phyloP scores from a whole-genome alignment of 2,888 invertebrate species.

The Mythimna vitellina region DNA sequence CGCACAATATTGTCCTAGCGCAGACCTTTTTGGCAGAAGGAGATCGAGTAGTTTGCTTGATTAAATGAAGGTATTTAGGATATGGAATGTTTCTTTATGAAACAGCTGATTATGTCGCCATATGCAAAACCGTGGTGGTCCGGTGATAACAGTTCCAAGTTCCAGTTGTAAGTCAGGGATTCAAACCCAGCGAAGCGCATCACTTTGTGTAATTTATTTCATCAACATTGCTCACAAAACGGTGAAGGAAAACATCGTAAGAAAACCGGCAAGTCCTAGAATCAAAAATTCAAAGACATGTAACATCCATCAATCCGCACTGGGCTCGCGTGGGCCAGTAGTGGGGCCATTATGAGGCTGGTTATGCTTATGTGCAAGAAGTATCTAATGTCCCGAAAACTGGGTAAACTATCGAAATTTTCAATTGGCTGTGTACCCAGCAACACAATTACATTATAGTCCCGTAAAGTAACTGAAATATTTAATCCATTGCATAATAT shows the following conservation, averaged over 20 bases:
- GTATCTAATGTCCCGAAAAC: neutral
- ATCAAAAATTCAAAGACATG: too few species aligned
- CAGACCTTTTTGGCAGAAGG: slow-evolving; percentile 26
- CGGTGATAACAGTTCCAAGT: too few species aligned
- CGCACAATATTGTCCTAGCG: slow-evolving; percentile 54
- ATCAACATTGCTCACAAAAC: too few species aligned
- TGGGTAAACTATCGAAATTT: neutral
- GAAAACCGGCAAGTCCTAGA: too few species aligned
- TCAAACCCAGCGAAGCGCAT: too few species aligned
- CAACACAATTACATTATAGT: neutral
- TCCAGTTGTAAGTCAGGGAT: too few species aligned
- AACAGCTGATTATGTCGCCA: neutral
- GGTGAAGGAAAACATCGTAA: too few species aligned
- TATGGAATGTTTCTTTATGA: neutral
- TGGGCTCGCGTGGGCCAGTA: too few species aligned
- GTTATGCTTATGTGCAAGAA: neutral
- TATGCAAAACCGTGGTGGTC: too few species aligned
- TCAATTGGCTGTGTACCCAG: neutral
- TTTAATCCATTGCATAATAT: neutral
- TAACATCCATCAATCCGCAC: too few species aligned
- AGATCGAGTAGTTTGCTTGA: slow-evolving; percentile 29
- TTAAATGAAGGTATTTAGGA: slow-evolving; percentile 10
- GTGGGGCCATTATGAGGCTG: too few species aligned
- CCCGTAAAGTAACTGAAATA: neutral
- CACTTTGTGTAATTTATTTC: too few species aligned